phyloP scores from a whole-genome alignment of 2,888 invertebrate genomes.

The Nebria salina region DNA sequence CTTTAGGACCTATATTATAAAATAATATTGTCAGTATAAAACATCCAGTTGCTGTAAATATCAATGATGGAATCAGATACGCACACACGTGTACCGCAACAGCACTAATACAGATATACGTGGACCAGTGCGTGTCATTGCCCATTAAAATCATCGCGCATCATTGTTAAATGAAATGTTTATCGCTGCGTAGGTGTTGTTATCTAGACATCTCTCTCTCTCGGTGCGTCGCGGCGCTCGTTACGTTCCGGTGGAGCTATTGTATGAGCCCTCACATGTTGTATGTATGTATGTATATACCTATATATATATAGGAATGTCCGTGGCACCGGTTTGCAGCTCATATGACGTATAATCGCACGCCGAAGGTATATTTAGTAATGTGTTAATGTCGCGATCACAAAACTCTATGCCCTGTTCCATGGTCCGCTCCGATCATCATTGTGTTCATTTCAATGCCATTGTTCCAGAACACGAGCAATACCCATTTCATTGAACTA shows the following conservation, averaged over 20 bases:
- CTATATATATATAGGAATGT: constrained; percentile 3
- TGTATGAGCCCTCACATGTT: constrained; percentile 6
- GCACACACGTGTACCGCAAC: not conserved
- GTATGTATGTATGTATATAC: not conserved
- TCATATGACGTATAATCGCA: constrained; percentile 56
- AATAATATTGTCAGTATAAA: not conserved
- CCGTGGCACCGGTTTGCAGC: not conserved
- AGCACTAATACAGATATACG: not conserved
- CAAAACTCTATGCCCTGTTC: constrained; percentile 59
- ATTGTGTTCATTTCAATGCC: not conserved
- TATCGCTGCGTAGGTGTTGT: constrained; percentile 53
- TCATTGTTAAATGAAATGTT: constrained; percentile 57
- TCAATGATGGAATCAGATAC: not conserved
- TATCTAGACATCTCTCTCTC: constrained; percentile 47
- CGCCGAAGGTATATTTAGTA: constrained; percentile 60
- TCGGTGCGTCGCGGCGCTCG: constrained; percentile 24
- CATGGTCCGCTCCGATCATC: constrained; percentile 9
- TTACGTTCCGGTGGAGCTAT: constrained; percentile 24
- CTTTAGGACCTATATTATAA: not conserved
- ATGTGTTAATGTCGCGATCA: constrained; percentile 63
- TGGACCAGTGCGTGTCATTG: constrained; percentile 59
- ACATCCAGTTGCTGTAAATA: not conserved
- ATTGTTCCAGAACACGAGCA: not conserved
- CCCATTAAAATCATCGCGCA: constrained; percentile 61
- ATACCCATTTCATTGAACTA: constrained; percentile 39